Evolutionary conservation across 2,888 invertebrate genomes (phyloP).

Genomic region (Lasioglossum lativentre): DNA sequence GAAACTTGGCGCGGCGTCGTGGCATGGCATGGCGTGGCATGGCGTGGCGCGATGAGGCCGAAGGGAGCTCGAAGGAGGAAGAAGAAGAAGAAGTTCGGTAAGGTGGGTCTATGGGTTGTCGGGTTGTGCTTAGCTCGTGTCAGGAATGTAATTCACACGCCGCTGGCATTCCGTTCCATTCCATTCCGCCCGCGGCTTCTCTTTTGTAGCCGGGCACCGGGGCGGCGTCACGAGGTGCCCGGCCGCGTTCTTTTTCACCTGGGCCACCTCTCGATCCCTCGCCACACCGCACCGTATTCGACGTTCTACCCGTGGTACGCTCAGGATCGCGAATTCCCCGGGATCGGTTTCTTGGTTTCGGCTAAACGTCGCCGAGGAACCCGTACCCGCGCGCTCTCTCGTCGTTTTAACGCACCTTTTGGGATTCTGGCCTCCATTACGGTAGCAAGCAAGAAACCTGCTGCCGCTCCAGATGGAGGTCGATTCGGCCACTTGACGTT

Average conservation of each 20-base stretch:
- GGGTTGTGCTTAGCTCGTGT: constrained; percentile 81
- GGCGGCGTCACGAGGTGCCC: constrained; percentile 50
- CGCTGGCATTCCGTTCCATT: constrained; percentile 80
- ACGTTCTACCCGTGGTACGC: constrained; percentile 39
- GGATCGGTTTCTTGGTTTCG: constrained; percentile 48
- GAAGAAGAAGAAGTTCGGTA: constrained; percentile 70
- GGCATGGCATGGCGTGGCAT: background rate
- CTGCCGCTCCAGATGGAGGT: constrained; percentile 25
- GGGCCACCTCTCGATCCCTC: constrained; percentile 51
- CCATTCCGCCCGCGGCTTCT: constrained; percentile 75
- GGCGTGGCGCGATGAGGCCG: constrained; percentile 7
- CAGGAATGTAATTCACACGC: constrained; percentile 83
- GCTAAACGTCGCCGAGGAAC: constrained; percentile 52
- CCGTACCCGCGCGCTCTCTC: constrained; percentile 1
- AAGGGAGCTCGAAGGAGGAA: constrained; percentile 44
- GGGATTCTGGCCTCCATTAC: constrained; percentile 62
- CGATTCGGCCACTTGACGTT: constrained; percentile 52
- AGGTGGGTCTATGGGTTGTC: constrained; percentile 77
- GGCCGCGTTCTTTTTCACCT: constrained; percentile 63
- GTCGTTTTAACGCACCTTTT: constrained; percentile 48
- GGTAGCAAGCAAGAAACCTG: constrained; percentile 56
- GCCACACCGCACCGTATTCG: constrained; percentile 20
- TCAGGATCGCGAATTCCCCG: constrained; percentile 52
- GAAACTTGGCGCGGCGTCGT: constrained; percentile 35
- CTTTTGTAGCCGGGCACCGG: constrained; percentile 71